phyloP scores from a whole-genome alignment of 2,888 invertebrate species.

The Eristalinus aeneus region DNA sequence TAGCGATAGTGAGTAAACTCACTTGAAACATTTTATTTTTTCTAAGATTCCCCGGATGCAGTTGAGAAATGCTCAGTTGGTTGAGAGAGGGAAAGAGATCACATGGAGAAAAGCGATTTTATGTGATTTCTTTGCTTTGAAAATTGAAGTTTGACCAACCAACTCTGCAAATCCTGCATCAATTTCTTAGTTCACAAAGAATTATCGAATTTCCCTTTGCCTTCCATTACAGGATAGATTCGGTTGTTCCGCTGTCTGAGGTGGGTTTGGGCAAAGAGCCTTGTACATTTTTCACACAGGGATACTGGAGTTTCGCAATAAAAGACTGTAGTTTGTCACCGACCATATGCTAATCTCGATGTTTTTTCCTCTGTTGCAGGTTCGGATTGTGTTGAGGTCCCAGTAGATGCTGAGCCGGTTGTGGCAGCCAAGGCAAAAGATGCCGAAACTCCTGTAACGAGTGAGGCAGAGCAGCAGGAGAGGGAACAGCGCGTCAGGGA shows the following conservation, averaged over 20 bases:
- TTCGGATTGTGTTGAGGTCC: constrained; percentile 80
- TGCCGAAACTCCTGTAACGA: not conserved
- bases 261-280: constrained; percentile 40
- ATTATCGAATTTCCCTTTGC: constrained; percentile 74
- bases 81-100: constrained; percentile 57
- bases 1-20: constrained; percentile 80
- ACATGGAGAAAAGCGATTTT: constrained; percentile 65
- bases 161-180: constrained; percentile 74
- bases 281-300: not conserved
- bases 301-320: constrained; percentile 17
- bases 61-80: constrained; percentile 47
- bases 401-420: constrained; percentile 73
- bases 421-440: constrained; percentile 2
- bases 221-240: constrained; percentile 69
- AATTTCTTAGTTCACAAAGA: constrained; percentile 71
- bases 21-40: not conserved
- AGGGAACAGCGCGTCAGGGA: constrained; percentile 45
- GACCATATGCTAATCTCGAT: constrained; percentile 45
- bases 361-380: constrained; percentile 75
- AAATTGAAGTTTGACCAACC: constrained; percentile 29
- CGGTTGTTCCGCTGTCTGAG: constrained; percentile 39
- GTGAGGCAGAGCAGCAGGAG: constrained; percentile 29
- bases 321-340: not conserved
- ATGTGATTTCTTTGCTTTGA: constrained; percentile 57
- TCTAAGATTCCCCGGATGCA: constrained; percentile 26